Evolutionary conservation across 2,888 invertebrate genomes (phyloP), one percentile per base, ranked within the genome.

Genomic region (Coenonympha glycerion): DNA sequence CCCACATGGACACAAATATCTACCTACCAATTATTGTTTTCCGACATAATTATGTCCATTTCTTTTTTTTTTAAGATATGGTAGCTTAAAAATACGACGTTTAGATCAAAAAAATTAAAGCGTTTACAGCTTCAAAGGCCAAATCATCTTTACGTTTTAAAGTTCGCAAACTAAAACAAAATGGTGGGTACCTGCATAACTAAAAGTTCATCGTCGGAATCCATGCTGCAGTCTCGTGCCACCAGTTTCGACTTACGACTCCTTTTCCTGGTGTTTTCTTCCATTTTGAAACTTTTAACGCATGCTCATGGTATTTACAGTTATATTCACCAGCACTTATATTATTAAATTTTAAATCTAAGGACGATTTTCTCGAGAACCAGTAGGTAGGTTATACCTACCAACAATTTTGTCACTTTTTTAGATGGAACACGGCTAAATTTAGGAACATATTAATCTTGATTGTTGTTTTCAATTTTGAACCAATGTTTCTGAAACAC

Each of bases 231-330:
- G 8, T 66, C 54, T 4, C 74, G 62, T 18, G 62, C 65, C 48
- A 67, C 62, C 41, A 73, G 55, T 49, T 71, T 74, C 3, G 68
- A 49, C 52, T 74, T 75, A 39, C 73, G 64, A 18, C 54, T 49
- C 22, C 65, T 55, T 58, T 65, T 74, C 26, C 58, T 60, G 37
- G 5, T 44, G 26, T 44, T 47, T 30, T 47, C 48, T 2, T 55
- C 51, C 59, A 61, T 61, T 47, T 53, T 55, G 15, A 6, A 0
- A 8, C 1, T 31, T 30, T 41, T 22, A 41, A 24, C 18, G 13
- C 16, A 40, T 46, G 24, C 31, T 33, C 16, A 36, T 46, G 24
- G 31, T 33, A 22, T 28, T 24, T 34, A 11, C 15, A 16, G 6
- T 6, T 26, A 31, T n/a, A n/a, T n/a, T n/a, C n/a, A n/a, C n/a